These are phyloP conservation scores for Ormyrus pomaceus DNA, from an alignment of 2,888 invertebrate species.

Conservation along the genomic window DNA sequence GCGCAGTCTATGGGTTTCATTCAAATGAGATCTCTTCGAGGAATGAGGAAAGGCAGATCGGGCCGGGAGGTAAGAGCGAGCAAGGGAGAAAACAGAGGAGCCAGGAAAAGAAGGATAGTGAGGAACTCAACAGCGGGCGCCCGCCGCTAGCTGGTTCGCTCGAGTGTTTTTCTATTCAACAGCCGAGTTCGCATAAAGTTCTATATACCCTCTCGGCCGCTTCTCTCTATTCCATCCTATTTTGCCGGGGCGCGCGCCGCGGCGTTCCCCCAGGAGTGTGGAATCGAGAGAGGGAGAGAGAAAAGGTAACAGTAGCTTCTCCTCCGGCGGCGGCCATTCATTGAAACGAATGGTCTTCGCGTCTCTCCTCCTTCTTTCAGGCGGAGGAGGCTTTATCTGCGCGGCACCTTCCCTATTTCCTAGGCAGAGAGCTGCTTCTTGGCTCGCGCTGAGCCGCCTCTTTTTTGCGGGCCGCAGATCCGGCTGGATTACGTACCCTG, in stretches of 20 bases:
- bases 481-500: slow-evolving; percentile 68
- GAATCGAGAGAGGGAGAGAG: slow-evolving; percentile 50
- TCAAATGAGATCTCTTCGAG: slow-evolving; percentile 69
- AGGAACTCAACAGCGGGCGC: slow-evolving; percentile 21
- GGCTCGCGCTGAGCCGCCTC: slow-evolving; percentile 42
- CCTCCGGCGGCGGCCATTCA: slow-evolving; percentile 65
- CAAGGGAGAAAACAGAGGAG: slow-evolving; percentile 52
- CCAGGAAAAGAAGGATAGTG: slow-evolving; percentile 36
- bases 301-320: slow-evolving; percentile 62
- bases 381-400: slow-evolving; percentile 7
- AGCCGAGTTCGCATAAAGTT: slow-evolving; percentile 68
- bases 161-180: slow-evolving; percentile 73
- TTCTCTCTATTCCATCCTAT: slow-evolving; percentile 45
- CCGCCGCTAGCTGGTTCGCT: slow-evolving; percentile 63
- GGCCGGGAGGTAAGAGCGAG: slow-evolving; percentile 1
- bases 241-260: slow-evolving; percentile 23
- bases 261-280: slow-evolving; percentile 61
- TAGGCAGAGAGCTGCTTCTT: slow-evolving; percentile 53
- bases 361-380: slow-evolving; percentile 55
- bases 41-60: slow-evolving; percentile 54
- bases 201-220: slow-evolving; percentile 64
- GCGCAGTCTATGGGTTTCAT: slow-evolving; percentile 65
- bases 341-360: slow-evolving; percentile 73
- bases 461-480: slow-evolving; percentile 52
- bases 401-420: background rate